phyloP scores from a whole-genome alignment of 2,888 invertebrate species.

The Fragum sueziense region DNA sequence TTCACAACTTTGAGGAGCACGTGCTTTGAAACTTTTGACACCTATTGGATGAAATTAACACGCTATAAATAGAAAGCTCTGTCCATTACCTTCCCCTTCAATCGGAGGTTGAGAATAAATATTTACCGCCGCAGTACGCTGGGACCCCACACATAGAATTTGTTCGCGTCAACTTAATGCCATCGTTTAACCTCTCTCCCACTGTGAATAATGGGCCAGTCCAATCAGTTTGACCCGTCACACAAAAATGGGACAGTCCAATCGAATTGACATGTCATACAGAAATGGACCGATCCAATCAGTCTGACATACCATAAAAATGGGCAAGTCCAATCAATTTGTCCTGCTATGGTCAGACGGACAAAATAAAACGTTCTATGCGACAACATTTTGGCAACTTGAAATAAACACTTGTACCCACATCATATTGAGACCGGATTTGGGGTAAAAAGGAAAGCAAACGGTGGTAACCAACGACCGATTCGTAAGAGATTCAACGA shows the following conservation, averaged over 20 bases:
- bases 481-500: too few species aligned
- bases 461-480: too few species aligned
- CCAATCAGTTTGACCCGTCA: background rate
- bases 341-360: too few species aligned
- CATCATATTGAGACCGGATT: background rate
- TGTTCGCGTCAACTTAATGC: slow-evolving; percentile 13
- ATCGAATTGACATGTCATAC: too few species aligned
- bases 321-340: too few species aligned
- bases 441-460: too few species aligned
- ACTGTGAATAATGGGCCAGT: background rate
- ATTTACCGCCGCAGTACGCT: slow-evolving; percentile 14
- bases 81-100: slow-evolving; percentile 19
- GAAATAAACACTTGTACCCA: too few species aligned
- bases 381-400: too few species aligned
- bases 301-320: too few species aligned
- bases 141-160: slow-evolving; percentile 20
- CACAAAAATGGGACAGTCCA: background rate
- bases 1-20: background rate
- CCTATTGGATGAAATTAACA: slow-evolving; percentile 20
- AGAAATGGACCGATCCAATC: too few species aligned
- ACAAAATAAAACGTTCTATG: too few species aligned
- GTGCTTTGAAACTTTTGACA: slow-evolving; percentile 22
- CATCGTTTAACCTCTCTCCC: background rate
- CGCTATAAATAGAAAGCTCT: slow-evolving; percentile 13
- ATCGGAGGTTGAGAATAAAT: slow-evolving; percentile 20